These are phyloP conservation scores for Apostichopus japonicus DNA, from an alignment of 35 echinoderm and acorn worm species.

Conservation along the genomic window DNA sequence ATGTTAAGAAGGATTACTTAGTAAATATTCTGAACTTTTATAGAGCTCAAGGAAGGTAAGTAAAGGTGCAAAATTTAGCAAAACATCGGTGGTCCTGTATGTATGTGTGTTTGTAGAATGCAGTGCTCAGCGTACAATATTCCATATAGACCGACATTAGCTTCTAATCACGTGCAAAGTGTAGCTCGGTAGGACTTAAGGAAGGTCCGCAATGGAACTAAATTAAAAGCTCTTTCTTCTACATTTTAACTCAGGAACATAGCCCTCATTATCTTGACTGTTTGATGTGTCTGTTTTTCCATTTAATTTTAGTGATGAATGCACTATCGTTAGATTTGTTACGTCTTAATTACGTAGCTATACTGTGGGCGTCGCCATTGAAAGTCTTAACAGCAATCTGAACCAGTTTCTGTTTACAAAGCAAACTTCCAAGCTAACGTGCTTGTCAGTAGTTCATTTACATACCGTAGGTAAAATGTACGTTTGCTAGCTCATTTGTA, in stretches of 20 bases:
- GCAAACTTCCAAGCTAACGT: not conserved
- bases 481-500: not conserved
- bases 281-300: not conserved
- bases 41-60: conserved; percentile 50
- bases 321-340: conserved; percentile 32
- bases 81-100: not conserved
- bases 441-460: not conserved
- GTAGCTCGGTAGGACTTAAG: not conserved
- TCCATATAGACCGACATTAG: not conserved
- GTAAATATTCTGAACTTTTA: conserved; percentile 2
- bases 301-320: not conserved
- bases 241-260: not conserved
- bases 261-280: not conserved
- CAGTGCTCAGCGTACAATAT: conserved; percentile 1
- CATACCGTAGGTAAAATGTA: not conserved
- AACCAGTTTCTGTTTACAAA: conserved; percentile 17
- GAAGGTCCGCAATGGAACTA: not conserved
- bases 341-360: conserved; percentile 56
- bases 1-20: conserved; percentile 43
- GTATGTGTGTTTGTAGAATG: not conserved
- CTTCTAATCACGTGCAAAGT: conserved; percentile 18
- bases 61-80: not conserved
- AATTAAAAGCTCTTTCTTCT: not conserved
- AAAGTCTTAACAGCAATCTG: not conserved
- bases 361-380: conserved; percentile 57